Percentiles rank a stretch among this genome's conserved stretches.
Evolutionary conservation across 1,140 invertebrate genomes (phyloP).

Genomic region (Drosophila lacertosa): DNA sequence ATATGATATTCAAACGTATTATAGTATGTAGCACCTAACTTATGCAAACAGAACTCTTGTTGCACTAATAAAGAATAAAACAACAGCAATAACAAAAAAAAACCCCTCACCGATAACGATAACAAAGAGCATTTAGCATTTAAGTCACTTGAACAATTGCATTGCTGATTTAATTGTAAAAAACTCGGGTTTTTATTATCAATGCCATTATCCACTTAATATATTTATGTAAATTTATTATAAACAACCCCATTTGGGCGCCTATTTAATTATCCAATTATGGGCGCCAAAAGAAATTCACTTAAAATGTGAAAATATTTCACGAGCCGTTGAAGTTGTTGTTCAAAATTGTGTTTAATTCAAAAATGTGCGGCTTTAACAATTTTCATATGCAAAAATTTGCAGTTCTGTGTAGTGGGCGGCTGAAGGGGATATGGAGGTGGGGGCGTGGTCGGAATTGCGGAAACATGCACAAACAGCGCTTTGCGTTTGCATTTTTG

Average conservation of each 20-base stretch:
- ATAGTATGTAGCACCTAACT: not conserved
- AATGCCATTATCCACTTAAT: slow-evolving; percentile 54
- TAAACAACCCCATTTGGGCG: slow-evolving; percentile 58
- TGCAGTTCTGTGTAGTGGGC: not conserved
- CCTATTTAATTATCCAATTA: slow-evolving; percentile 80
- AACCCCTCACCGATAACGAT: not conserved
- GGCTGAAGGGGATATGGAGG: too few species aligned
- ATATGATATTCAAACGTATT: slow-evolving; percentile 4
- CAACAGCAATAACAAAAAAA: not conserved
- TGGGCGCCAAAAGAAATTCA: slow-evolving; percentile 55
- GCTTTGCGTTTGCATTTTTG: slow-evolving; percentile 50
- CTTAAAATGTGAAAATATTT: slow-evolving; percentile 57
- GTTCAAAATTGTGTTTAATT: slow-evolving; percentile 23
- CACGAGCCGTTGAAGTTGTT: slow-evolving; percentile 39
- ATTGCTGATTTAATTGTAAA: slow-evolving; percentile 57
- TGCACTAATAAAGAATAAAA: not conserved
- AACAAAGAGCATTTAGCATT: slow-evolving; percentile 32
- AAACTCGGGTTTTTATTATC: slow-evolving; percentile 30
- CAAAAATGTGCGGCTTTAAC: slow-evolving; percentile 24
- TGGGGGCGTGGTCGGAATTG: slow-evolving; percentile 16
- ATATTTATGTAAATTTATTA: slow-evolving; percentile 63
- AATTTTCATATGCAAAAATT: slow-evolving; percentile 19
- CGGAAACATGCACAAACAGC: slow-evolving; percentile 48
- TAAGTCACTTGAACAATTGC: slow-evolving; percentile 54
- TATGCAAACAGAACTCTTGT: not conserved